Conservation (phyloP, 1,140 invertebrate genomes). For the Coenobita brevimanus region DNA sequence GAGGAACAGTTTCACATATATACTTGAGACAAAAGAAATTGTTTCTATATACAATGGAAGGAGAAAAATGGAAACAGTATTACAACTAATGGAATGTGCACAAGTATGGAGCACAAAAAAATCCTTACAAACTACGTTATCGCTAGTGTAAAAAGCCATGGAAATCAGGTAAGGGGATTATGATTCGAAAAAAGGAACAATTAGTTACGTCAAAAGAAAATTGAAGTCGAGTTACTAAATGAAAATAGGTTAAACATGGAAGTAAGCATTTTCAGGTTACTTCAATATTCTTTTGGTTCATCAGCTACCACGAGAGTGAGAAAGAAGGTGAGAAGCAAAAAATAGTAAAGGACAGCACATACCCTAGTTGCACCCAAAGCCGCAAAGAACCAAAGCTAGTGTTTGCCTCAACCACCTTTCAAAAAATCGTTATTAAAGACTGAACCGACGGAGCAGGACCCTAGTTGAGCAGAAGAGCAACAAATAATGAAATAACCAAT, state of each 20-base stretch:
- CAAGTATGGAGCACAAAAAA: slow-evolving; percentile 61
- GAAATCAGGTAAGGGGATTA: slow-evolving; percentile 65
- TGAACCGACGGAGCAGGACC: slow-evolving; percentile 42
- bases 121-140: slow-evolving; percentile 60
- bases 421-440: slow-evolving; percentile 40
- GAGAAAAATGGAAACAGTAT: slow-evolving; percentile 44
- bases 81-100: slow-evolving; percentile 61
- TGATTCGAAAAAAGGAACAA: slow-evolving; percentile 24
- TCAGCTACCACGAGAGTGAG: slow-evolving; percentile 15
- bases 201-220: slow-evolving; percentile 28
- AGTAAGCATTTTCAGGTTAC: background rate
- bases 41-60: slow-evolving; percentile 24
- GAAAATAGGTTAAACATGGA: background rate
- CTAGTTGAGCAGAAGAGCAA: slow-evolving; percentile 56
- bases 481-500: slow-evolving; percentile 35
- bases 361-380: slow-evolving; percentile 63
- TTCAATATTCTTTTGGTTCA: slow-evolving; percentile 51
- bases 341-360: slow-evolving; percentile 29
- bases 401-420: slow-evolving; percentile 48
- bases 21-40: background rate
- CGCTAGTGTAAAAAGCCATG: slow-evolving; percentile 65
- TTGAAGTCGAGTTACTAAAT: slow-evolving; percentile 15
- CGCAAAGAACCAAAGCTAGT: slow-evolving; percentile 58
- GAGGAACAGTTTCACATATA: background rate
- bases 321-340: slow-evolving; percentile 18